These are phyloP conservation scores for Drosophila mercatorum DNA, from an alignment of 2,888 invertebrate species.

Conservation along the genomic window DNA sequence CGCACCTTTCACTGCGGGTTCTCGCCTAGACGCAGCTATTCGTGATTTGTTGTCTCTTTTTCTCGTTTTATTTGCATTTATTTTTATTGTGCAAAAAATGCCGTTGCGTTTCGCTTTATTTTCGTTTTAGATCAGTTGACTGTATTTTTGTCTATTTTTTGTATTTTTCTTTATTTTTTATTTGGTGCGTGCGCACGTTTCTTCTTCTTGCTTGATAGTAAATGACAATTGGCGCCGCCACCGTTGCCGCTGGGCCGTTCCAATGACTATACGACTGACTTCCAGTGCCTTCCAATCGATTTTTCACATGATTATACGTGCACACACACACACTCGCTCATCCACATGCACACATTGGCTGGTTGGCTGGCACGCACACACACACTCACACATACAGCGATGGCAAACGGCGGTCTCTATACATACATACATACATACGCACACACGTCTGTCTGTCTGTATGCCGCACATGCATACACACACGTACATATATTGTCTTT, in stretches of 20 bases:
- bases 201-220: constrained; percentile 75
- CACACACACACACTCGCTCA: constrained; percentile 6
- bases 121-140: constrained; percentile 19
- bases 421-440: constrained; percentile 22
- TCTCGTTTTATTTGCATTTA: not conserved
- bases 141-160: constrained; percentile 27
- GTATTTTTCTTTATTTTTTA: constrained; percentile 17
- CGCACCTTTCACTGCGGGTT: constrained; percentile 59
- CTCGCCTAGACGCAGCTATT: constrained; percentile 14
- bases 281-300: constrained; percentile 81
- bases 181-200: constrained; percentile 62
- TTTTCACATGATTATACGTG: constrained; percentile 82
- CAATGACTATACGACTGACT: constrained; percentile 52
- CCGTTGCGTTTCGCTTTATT: constrained; percentile 38
- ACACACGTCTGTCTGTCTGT: constrained; percentile 4
- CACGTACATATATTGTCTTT: constrained; percentile 12
- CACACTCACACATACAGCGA: constrained; percentile 12
- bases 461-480: constrained; percentile 8
- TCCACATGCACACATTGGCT: constrained; percentile 5
- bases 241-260: constrained; percentile 55
- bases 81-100: constrained; percentile 24
- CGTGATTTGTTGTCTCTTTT: constrained; percentile 1
- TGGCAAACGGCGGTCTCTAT: constrained; percentile 22
- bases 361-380: constrained; percentile 9
- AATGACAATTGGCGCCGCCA: constrained; percentile 76